Evolutionary conservation across 2,888 invertebrate species (phyloP), one percentile per base, ranked within the genome.

Genomic region (Polyploca ridens): DNA sequence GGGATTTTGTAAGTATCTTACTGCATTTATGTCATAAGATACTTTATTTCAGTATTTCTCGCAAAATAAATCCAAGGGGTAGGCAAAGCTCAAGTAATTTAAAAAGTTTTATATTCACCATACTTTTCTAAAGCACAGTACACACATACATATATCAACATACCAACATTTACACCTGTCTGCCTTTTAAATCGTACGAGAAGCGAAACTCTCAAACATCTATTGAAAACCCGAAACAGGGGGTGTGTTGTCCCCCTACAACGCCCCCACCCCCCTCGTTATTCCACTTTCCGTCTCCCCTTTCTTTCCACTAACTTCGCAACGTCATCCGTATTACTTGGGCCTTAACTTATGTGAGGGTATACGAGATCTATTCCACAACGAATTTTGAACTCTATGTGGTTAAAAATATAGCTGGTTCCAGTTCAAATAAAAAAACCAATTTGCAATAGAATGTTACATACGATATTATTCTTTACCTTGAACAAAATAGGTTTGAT

Each of bases 151-250:
- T 72, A 71, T 16, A 60, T n/a, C 59, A 41, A 41, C 33, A 41
- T 16, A 41, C 10, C 69, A 76, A 79, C 76, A 78, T 83, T 79
- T 85, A 86, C 88, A 91, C 92, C 91, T 91, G 91, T 87, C 86
- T 87, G 78, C 83, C 84, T 90, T 89, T 86, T 83, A 90, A 89
- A 89, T 88, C 88, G 85, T 85, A 88, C 88, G 85, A 81, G 82
- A 81, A 81, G 79, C 84, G 85, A 84, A 89, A 88, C 89, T 90
- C 83, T 86, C 90, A 89, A 91, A 90, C 92, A 91, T 91, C 94
- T 91, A 93, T 93, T 94, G 93, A 94, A 93, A 91, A 89, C 90
- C 93, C 93, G 85, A 93, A 94, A 93, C 93, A 90, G 92, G 91
- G 90, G 91, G 90, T 88, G 88, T 78, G 82, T 80, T 73, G 71